phyloP scores from a whole-genome alignment of 1,140 invertebrate species.

The Diuraphis noxia region DNA sequence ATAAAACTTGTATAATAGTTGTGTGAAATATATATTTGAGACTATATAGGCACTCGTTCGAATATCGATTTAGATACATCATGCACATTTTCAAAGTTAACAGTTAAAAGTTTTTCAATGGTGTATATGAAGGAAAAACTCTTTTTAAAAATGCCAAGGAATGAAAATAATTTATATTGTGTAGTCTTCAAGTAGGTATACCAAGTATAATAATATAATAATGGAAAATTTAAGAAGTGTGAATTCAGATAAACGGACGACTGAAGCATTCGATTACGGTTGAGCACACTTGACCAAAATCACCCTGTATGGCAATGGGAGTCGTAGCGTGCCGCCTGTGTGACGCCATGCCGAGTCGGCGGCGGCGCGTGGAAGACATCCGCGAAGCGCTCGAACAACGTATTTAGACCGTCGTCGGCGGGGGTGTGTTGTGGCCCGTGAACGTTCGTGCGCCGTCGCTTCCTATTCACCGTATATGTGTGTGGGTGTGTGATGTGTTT shows the following conservation, averaged over 20 bases:
- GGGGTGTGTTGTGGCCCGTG: conserved; percentile 47
- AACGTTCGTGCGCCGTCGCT: conserved; percentile 41
- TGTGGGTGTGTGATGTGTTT: neutral
- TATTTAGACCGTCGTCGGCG: neutral
- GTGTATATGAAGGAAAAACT: neutral
- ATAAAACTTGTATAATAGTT: too few species aligned
- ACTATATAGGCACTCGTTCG: neutral
- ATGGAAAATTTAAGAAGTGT: neutral
- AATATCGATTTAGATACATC: neutral
- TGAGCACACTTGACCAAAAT: neutral
- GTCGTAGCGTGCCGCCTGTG: neutral
- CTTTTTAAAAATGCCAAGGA: neutral
- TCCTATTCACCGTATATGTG: neutral
- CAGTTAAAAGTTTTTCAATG: neutral
- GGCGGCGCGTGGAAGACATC: neutral
- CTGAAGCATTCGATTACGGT: neutral
- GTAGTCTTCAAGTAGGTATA: neutral
- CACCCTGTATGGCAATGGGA: neutral
- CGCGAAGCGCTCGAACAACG: neutral
- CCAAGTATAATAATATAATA: too few species aligned
- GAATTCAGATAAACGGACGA: neutral
- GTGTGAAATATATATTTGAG: too few species aligned
- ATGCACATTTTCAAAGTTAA: neutral
- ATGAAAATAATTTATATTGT: neutral
- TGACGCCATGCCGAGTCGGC: neutral